phyloP scores from a whole-genome alignment of 2,113 vertebrate genomes.

The Oenanthe oenanthe region DNA sequence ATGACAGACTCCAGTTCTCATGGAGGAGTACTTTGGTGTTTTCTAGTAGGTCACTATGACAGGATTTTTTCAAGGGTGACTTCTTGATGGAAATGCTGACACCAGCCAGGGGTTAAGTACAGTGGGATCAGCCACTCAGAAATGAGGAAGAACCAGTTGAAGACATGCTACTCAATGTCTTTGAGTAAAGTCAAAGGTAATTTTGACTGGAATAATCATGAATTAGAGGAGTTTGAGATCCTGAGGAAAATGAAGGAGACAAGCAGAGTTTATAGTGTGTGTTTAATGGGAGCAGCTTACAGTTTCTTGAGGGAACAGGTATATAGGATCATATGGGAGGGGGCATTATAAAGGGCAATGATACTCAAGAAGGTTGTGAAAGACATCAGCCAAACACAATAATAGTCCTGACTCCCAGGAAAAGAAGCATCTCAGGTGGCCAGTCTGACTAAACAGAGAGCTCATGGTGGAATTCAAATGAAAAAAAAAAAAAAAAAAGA shows the following conservation, averaged over 20 bases:
- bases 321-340: neutral
- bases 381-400: neutral
- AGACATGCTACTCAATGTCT: neutral
- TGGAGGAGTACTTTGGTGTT: neutral
- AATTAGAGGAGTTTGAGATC: neutral
- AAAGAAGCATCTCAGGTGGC: neutral
- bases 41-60: neutral
- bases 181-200: neutral
- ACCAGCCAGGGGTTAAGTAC: neutral
- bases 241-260: neutral
- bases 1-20: neutral
- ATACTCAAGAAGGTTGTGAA: neutral
- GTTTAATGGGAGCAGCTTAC: neutral
- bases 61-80: neutral
- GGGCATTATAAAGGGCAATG: neutral
- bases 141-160: neutral
- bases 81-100: neutral
- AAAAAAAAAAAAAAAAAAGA: neutral
- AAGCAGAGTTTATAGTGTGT: neutral
- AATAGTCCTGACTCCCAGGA: neutral
- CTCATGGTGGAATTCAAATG: neutral
- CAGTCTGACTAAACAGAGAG: neutral
- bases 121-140: neutral
- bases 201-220: neutral
- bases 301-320: neutral